Percentiles rank a stretch among this genome's conserved stretches.
Conservation (phyloP, 2,888 invertebrate genomes). For the Polydrusus pterygomalis region DNA sequence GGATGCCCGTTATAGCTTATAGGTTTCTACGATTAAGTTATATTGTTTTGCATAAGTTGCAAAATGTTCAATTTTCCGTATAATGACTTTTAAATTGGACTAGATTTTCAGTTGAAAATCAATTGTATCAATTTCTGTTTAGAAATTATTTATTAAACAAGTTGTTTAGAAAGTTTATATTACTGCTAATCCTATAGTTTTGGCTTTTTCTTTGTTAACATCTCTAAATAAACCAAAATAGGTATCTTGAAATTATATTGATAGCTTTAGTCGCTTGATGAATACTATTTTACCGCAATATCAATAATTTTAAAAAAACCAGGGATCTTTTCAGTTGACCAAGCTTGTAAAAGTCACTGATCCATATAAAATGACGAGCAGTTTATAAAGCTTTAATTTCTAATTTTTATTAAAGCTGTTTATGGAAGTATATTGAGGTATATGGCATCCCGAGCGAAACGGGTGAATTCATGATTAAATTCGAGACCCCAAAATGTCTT, state of each 20-base stretch:
- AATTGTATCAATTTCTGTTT: not conserved
- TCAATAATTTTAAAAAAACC: too few species aligned
- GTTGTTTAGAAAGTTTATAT: too few species aligned
- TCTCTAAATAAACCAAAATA: too few species aligned
- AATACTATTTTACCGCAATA: too few species aligned
- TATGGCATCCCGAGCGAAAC: constrained; percentile 11
- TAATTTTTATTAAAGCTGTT: not conserved
- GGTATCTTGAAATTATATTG: too few species aligned
- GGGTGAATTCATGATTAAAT: constrained; percentile 40
- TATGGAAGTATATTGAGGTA: constrained; percentile 7
- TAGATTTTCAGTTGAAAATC: not conserved
- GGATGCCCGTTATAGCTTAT: constrained; percentile 28
- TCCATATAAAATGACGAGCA: not conserved
- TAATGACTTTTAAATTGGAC: constrained; percentile 22
- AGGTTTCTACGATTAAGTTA: constrained; percentile 44
- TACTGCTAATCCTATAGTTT: too few species aligned
- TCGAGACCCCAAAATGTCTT: constrained; percentile 43
- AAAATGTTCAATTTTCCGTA: not conserved
- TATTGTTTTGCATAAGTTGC: constrained; percentile 39
- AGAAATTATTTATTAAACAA: too few species aligned
- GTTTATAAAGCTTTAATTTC: not conserved
- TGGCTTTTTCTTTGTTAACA: too few species aligned
- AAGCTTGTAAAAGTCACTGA: not conserved
- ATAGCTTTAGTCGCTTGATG: too few species aligned
- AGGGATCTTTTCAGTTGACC: not conserved